A percentile compares a stretch with the other conserved stretches of the same genome.
These are phyloP conservation scores for Tachystola acroxantha DNA, from an alignment of 2,888 invertebrate genomes.

Conservation along the genomic window DNA sequence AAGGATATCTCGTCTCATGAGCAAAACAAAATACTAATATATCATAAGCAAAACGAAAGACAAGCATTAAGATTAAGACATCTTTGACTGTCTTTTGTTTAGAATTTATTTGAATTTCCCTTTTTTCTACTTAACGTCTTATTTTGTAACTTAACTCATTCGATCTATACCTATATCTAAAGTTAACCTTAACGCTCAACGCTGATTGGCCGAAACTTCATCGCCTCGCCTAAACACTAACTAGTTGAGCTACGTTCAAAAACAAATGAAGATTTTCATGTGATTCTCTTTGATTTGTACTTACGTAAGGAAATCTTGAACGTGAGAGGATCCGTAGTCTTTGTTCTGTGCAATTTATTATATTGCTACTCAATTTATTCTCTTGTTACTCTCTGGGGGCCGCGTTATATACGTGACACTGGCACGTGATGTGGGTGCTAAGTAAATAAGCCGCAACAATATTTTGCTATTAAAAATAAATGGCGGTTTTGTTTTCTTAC, in stretches of 20 bases:
- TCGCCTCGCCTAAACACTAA: not conserved
- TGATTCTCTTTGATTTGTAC: constrained; percentile 23
- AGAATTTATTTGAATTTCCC: too few relatives aligned
- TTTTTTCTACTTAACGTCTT: too few relatives aligned
- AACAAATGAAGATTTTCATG: not conserved
- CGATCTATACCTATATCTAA: too few relatives aligned
- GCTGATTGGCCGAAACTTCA: not conserved
- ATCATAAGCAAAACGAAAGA: too few relatives aligned
- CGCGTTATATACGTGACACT: constrained; percentile 27
- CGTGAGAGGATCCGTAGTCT: constrained; percentile 28
- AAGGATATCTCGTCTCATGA: too few relatives aligned
- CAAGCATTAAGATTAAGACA: too few relatives aligned
- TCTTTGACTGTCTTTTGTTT: too few relatives aligned
- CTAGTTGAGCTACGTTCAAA: not conserved
- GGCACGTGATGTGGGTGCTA: constrained; percentile 17
- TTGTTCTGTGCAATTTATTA: constrained; percentile 42
- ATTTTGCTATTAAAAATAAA: constrained; percentile 35
- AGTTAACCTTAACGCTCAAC: too few relatives aligned
- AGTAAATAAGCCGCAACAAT: constrained; percentile 28
- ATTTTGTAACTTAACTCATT: too few relatives aligned
- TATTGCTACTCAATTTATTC: constrained; percentile 38
- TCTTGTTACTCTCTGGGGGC: constrained; percentile 24
- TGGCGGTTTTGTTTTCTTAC: constrained; percentile 8
- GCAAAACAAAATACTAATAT: too few relatives aligned
- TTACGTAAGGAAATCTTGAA: constrained; percentile 32